A percentile compares a stretch with the other conserved stretches of the same genome.
phyloP scores from a whole-genome alignment of 2,797 vertebrate species.

The Anisognathus igniventris region DNA sequence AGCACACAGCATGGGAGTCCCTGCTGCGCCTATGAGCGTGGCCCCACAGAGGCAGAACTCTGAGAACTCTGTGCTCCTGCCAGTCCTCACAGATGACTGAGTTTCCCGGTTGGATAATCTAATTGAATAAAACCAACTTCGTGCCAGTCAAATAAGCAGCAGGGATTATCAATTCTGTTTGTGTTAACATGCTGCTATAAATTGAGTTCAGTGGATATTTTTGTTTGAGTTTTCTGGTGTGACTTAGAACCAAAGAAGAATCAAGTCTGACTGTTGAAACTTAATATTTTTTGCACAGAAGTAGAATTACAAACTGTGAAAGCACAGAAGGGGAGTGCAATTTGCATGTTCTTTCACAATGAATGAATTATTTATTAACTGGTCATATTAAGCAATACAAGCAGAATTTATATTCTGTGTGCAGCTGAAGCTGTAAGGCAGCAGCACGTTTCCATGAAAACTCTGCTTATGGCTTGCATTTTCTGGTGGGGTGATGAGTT shows the following conservation, averaged over 20 bases:
- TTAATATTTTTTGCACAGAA: background rate
- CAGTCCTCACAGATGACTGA: background rate
- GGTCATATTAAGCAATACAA: slow-evolving; percentile 26
- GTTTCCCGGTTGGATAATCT: background rate
- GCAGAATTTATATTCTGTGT: slow-evolving; percentile 48
- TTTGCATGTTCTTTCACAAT: slow-evolving; percentile 36
- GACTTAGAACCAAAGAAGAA: background rate
- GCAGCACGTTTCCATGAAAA: slow-evolving; percentile 8
- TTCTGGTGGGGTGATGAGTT: background rate
- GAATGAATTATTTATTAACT: slow-evolving; percentile 57
- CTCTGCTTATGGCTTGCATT: background rate
- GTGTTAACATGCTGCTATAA: background rate
- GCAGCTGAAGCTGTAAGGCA: background rate
- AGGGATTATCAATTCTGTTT: background rate
- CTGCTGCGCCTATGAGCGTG: rapidly evolving
- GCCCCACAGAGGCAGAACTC: background rate
- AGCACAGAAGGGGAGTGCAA: background rate
- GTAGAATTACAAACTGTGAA: background rate
- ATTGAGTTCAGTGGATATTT: background rate
- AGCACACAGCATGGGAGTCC: background rate
- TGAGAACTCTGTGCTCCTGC: background rate
- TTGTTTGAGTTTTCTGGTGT: background rate
- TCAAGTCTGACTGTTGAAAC: background rate
- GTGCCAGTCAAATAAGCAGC: background rate
- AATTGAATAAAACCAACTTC: background rate